Conservation (phyloP, 2,797 vertebrate genomes). For the Phyllotis vaccarum region DNA sequence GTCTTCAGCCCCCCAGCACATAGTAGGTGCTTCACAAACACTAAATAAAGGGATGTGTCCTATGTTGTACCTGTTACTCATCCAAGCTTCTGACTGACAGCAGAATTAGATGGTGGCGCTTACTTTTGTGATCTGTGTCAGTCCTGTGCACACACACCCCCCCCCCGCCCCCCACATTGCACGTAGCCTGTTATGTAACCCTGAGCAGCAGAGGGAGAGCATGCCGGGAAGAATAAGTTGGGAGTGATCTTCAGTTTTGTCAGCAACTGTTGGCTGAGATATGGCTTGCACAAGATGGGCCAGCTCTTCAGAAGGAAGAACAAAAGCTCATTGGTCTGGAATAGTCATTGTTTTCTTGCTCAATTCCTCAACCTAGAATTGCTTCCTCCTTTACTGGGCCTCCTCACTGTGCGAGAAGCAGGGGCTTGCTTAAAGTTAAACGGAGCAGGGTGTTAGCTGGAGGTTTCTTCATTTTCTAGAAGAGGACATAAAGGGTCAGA, state of each 20-base stretch:
- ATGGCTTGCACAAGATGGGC: neutral
- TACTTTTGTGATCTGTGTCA: neutral
- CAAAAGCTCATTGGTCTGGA: conserved; percentile 48
- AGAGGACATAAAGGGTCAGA: neutral
- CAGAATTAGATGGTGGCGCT: neutral
- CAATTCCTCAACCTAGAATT: neutral
- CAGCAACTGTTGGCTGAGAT: neutral
- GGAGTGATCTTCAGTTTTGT: neutral
- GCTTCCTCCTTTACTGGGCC: neutral
- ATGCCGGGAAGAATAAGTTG: neutral
- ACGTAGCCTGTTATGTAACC: neutral
- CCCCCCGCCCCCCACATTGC: neutral
- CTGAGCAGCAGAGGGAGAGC: neutral
- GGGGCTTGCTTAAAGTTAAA: neutral
- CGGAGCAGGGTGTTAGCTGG: neutral
- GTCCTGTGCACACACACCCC: rapidly evolving
- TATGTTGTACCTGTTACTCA: neutral
- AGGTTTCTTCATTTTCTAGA: conserved; percentile 24
- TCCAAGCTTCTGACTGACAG: neutral
- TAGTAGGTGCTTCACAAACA: neutral
- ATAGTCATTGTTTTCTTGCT: conserved; percentile 52
- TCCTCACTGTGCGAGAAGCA: neutral
- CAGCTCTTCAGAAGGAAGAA: conserved; percentile 11
- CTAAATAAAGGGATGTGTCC: neutral
- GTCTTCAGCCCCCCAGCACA: neutral